Conservation (phyloP, 2,888 invertebrate species). For the Acrobasis consociella region DNA sequence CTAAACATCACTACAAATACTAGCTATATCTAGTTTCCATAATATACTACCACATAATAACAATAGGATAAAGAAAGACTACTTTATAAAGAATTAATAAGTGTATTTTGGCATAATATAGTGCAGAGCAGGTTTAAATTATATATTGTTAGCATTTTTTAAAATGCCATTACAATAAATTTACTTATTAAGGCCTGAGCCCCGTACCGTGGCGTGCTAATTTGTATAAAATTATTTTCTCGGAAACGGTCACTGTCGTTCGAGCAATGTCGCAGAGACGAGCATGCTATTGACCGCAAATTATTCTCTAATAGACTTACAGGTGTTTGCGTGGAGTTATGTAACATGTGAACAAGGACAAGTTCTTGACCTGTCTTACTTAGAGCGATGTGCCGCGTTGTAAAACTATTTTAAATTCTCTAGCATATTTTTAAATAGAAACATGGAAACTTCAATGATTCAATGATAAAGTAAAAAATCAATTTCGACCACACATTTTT, state of each 20-base stretch:
- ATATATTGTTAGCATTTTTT: too few relatives aligned
- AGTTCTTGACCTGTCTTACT: not conserved
- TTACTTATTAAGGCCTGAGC: too few relatives aligned
- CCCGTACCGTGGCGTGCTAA: too few relatives aligned
- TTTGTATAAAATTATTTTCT: too few relatives aligned
- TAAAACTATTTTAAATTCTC: not conserved
- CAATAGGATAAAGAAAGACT: not conserved
- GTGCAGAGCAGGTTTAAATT: not conserved
- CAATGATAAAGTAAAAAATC: too few relatives aligned
- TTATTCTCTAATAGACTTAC: slow-evolving; percentile 1
- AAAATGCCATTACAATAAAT: too few relatives aligned
- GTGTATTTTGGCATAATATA: not conserved
- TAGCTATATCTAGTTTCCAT: slow-evolving; percentile 24
- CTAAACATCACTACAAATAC: slow-evolving; percentile 21
- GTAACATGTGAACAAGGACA: not conserved
- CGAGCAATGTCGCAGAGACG: not conserved
- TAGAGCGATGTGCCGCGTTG: not conserved
- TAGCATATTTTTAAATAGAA: not conserved
- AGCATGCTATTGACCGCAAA: slow-evolving; percentile 8
- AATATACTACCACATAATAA: slow-evolving; percentile 20
- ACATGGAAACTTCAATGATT: too few relatives aligned
- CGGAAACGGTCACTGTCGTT: not conserved
- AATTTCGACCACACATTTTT: too few relatives aligned
- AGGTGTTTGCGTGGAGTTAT: not conserved
- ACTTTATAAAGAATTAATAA: not conserved